Conservation (phyloP, 2,888 invertebrate species). For the Tenthredo distinguenda region DNA sequence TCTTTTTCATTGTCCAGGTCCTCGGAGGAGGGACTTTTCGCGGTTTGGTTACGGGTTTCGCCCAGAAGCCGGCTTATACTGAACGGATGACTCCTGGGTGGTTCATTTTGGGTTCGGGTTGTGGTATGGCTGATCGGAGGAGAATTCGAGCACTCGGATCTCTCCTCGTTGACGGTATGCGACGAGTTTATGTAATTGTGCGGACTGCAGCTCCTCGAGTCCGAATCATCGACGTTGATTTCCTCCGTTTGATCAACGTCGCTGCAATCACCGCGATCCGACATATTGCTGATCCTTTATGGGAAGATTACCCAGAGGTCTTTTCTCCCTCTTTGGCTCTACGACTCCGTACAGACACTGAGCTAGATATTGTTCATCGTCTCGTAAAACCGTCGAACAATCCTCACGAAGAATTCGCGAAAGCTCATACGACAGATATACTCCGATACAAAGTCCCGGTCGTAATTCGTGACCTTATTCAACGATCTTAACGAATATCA, state of each 20-base stretch:
- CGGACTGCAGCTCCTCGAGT: slow-evolving; percentile 72
- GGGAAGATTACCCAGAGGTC: not conserved
- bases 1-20: slow-evolving; percentile 73
- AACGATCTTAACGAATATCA: not conserved
- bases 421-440: not conserved
- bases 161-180: slow-evolving; percentile 64
- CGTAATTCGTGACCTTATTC: not conserved
- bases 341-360: not conserved
- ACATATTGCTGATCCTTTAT: slow-evolving; percentile 63
- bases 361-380: not conserved
- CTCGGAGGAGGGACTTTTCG: slow-evolving; percentile 67
- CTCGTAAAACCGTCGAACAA: not conserved
- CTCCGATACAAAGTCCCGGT: not conserved
- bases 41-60: slow-evolving; percentile 66
- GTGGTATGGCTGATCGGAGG: slow-evolving; percentile 67
- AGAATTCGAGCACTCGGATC: slow-evolving; percentile 53
- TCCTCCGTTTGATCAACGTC: slow-evolving; percentile 75
- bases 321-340: not conserved
- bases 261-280: slow-evolving; percentile 72
- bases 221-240: slow-evolving; percentile 76
- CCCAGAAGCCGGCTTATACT: slow-evolving; percentile 75
- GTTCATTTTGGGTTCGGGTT: slow-evolving; percentile 69
- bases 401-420: not conserved
- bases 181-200: slow-evolving; percentile 68
- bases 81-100: slow-evolving; percentile 74